Conservation (phyloP, 2,888 invertebrate species). For the Copidosoma aretas region DNA sequence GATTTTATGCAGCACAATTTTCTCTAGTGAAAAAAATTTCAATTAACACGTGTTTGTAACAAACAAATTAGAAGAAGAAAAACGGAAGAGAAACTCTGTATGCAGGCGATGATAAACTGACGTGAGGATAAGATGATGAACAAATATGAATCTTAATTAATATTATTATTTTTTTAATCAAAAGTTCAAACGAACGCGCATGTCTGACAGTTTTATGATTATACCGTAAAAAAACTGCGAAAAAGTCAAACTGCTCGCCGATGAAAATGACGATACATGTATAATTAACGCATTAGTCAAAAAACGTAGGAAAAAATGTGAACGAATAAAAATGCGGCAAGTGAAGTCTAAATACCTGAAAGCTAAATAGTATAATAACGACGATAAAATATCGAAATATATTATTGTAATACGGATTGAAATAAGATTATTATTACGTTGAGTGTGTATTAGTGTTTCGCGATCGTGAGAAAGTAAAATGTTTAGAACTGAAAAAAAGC, state of each 20-base stretch:
- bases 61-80: conserved; percentile 19
- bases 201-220: no score
- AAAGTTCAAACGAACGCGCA: no score
- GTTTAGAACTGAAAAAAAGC: conserved; percentile 24
- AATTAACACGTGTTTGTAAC: background rate
- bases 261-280: conserved; percentile 15
- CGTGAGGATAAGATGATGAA: no score
- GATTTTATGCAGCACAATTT: conserved; percentile 36
- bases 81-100: no score
- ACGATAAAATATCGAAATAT: conserved; percentile 3
- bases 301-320: conserved; percentile 13
- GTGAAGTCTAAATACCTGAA: conserved; percentile 18
- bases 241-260: no score
- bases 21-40: conserved; percentile 7
- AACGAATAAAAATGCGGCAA: background rate
- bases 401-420: background rate
- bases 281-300: conserved; percentile 3
- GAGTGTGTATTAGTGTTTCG: background rate
- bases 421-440: no score
- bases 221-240: no score
- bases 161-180: no score
- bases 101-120: no score
- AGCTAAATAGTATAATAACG: conserved; percentile 9
- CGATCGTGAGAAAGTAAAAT: background rate
- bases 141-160: no score